Evolutionary conservation across 1,140 invertebrate genomes (phyloP).

Genomic region (Drosophila aff.): DNA sequence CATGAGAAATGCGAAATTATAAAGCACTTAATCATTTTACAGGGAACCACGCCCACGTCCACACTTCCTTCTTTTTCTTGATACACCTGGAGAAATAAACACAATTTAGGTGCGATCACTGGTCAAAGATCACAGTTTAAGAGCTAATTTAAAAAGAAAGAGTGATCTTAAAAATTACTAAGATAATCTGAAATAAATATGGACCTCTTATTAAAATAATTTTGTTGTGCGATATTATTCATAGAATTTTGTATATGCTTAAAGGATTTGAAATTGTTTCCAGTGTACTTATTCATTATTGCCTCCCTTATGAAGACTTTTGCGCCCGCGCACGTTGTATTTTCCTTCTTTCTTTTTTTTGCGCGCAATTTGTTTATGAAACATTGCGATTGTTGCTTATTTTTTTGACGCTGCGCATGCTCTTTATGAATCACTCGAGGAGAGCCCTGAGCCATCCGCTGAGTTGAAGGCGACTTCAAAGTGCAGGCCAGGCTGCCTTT

Average conservation of each 20-base stretch:
- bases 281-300: conserved; percentile 30
- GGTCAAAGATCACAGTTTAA: too few species aligned
- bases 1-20: conserved; percentile 59
- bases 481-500: conserved; percentile 50
- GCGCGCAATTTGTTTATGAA: conserved; percentile 55
- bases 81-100: conserved; percentile 4
- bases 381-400: conserved; percentile 34
- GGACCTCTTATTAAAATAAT: too few species aligned
- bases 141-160: too few species aligned
- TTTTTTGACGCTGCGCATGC: conserved; percentile 34
- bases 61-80: conserved; percentile 12
- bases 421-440: conserved; percentile 57
- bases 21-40: conserved; percentile 73
- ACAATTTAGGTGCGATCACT: not conserved
- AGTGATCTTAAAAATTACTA: too few species aligned
- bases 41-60: conserved; percentile 52
- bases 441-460: conserved; percentile 31
- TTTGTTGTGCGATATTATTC: too few species aligned
- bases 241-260: not conserved
- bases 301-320: conserved; percentile 22
- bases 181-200: too few species aligned
- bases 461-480: conserved; percentile 74
- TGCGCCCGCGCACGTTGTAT: conserved; percentile 53
- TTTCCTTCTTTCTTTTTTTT: conserved; percentile 14
- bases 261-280: not conserved